Conservation (phyloP, 2,797 vertebrate species). For the Rhinatrema bivittatum region DNA sequence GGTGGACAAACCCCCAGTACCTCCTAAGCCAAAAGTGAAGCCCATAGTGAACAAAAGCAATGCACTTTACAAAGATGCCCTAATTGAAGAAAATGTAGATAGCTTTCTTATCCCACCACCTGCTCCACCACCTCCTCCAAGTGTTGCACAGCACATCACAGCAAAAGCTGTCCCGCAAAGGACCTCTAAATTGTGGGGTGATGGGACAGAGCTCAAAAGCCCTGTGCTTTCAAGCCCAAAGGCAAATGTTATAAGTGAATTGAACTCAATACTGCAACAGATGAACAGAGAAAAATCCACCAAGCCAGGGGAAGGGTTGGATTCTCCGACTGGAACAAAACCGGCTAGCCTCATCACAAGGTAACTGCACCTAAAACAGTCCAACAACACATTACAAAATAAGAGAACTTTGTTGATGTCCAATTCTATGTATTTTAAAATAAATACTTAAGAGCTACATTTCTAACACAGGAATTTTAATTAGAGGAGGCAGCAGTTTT, state of each 20-base stretch:
- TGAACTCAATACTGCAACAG: constrained; percentile 94
- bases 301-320: constrained; percentile 77
- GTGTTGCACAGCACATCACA: constrained; percentile 54
- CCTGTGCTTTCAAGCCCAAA: constrained; percentile 84
- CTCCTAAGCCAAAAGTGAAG: constrained; percentile 94
- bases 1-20: constrained; percentile 89
- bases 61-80: constrained; percentile 80
- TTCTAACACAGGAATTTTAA: not conserved
- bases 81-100: constrained; percentile 81
- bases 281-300: constrained; percentile 85
- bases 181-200: constrained; percentile 92
- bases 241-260: constrained; percentile 89
- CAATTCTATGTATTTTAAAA: not conserved
- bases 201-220: constrained; percentile 75
- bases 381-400: not conserved
- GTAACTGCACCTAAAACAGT: constrained; percentile 51
- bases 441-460: not conserved
- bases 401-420: not conserved
- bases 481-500: not conserved
- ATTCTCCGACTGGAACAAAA: constrained; percentile 73
- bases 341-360: constrained; percentile 72
- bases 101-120: constrained; percentile 70
- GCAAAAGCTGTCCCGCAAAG: constrained; percentile 74
- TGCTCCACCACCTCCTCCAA: constrained; percentile 63
- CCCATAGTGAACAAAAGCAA: constrained; percentile 84